A percentile compares a stretch with the other conserved stretches of the same genome.
phyloP scores from a whole-genome alignment of 2,888 invertebrate species.

The Chaetogeoica ovagalla region DNA sequence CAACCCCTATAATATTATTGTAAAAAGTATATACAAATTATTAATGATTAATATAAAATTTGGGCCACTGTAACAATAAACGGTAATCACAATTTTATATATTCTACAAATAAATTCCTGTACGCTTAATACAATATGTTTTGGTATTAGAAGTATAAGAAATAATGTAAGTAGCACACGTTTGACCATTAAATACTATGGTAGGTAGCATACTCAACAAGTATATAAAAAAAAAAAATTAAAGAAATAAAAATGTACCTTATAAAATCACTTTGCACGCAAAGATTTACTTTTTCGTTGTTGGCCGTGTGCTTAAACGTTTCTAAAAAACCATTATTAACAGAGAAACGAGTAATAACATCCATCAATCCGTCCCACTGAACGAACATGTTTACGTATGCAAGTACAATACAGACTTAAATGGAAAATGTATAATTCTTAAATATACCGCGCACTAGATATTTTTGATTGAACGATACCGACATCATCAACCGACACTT shows the following conservation, averaged over 20 bases:
- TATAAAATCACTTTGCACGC: slow-evolving; percentile 43
- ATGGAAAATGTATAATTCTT: background rate
- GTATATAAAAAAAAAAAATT: too few relatives aligned
- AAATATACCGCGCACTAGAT: too few relatives aligned
- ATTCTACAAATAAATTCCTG: too few relatives aligned
- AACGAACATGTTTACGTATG: slow-evolving; percentile 7
- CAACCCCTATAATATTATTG: background rate
- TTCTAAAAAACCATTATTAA: slow-evolving; percentile 35
- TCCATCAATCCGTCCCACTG: slow-evolving; percentile 42
- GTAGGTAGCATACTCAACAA: background rate
- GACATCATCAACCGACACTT: too few relatives aligned
- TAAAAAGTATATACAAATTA: too few relatives aligned
- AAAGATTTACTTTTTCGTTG: slow-evolving; percentile 46
- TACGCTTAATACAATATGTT: too few relatives aligned
- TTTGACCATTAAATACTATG: background rate
- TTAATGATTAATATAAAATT: too few relatives aligned
- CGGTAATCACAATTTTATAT: too few relatives aligned
- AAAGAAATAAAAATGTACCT: slow-evolving; percentile 36
- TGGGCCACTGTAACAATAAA: too few relatives aligned
- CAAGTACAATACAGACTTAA: background rate
- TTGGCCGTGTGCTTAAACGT: slow-evolving; percentile 13
- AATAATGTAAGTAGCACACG: background rate
- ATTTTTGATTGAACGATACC: too few relatives aligned
- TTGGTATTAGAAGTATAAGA: too few relatives aligned
- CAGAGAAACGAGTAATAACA: slow-evolving; percentile 24